A percentile compares a stretch with the other conserved stretches of the same genome.
Conservation (phyloP, 1,140 invertebrate species). For the Octopus bimaculoides region DNA sequence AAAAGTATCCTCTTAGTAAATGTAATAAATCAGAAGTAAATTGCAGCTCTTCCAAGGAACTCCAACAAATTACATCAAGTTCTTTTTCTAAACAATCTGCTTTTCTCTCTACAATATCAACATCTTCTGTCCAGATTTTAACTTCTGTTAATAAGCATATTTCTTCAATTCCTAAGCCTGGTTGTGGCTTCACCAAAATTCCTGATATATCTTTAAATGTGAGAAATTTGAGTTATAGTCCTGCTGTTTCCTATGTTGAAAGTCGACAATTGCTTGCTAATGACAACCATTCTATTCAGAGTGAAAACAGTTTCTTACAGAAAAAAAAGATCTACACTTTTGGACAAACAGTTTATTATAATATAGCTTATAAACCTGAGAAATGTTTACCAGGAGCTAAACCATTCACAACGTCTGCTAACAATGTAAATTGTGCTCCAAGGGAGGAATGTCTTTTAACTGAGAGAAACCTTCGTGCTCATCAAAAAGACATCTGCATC, state of each 20-base stretch:
- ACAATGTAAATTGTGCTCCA: constrained; percentile 41
- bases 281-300: not conserved
- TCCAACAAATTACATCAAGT: constrained; percentile 22
- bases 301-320: not conserved
- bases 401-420: constrained; percentile 33
- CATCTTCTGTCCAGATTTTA: constrained; percentile 7
- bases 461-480: constrained; percentile 18
- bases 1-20: constrained; percentile 9
- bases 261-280: constrained; percentile 24
- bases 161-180: constrained; percentile 24
- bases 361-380: constrained; percentile 33
- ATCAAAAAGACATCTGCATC: constrained; percentile 21
- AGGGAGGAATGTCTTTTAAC: not conserved
- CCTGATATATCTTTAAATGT: constrained; percentile 32
- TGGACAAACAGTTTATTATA: constrained; percentile 40
- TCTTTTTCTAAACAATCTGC: constrained; percentile 21
- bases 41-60: constrained; percentile 20
- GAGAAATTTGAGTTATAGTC: constrained; percentile 48
- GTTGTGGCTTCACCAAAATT: constrained; percentile 14
- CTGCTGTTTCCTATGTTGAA: constrained; percentile 47
- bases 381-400: constrained; percentile 26
- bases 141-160: constrained; percentile 11
- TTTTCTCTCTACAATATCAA: constrained; percentile 14
- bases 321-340: constrained; percentile 14
- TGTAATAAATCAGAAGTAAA: constrained; percentile 23